Evolutionary conservation across 2,888 invertebrate species (phyloP).

Genomic region (Panopea generosa): DNA sequence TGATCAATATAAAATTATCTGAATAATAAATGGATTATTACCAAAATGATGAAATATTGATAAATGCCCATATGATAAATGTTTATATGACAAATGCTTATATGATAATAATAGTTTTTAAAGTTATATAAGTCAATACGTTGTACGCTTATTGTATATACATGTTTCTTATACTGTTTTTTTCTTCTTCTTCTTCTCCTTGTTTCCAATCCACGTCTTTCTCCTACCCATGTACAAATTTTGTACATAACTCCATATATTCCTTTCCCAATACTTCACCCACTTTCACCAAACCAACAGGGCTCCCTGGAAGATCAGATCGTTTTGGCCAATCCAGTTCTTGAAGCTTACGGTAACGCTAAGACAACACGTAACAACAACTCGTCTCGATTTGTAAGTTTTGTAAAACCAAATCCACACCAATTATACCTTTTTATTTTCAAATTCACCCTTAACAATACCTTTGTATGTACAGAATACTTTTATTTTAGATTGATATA

Average conservation of each 20-base stretch:
- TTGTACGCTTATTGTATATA: not conserved
- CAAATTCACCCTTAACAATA: too few species aligned
- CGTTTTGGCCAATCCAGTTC: conserved; percentile 95
- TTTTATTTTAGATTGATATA: too few species aligned
- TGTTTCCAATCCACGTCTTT: conserved; percentile 21
- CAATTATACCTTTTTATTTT: too few species aligned
- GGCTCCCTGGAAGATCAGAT: conserved; percentile 96
- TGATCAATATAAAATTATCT: too few species aligned
- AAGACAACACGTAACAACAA: conserved; percentile 84
- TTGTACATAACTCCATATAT: conserved; percentile 3
- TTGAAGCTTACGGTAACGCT: conserved; percentile 80
- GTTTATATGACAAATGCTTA: too few species aligned
- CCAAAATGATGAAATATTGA: too few species aligned
- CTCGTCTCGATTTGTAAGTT: conserved; percentile 99
- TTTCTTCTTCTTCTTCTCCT: conserved; percentile 4
- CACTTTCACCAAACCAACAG: conserved; percentile 25
- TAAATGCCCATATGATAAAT: too few species aligned
- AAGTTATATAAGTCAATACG: not conserved
- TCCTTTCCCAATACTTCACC: conserved; percentile 12
- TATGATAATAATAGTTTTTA: too few species aligned
- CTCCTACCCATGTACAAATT: conserved; percentile 9
- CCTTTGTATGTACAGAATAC: not conserved
- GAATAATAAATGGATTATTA: not conserved
- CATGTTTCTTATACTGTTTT: conserved; percentile 7
- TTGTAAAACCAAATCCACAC: not conserved